These are phyloP conservation scores for Leptatherina wallacei DNA, from an alignment of 2,797 vertebrate species.

Conservation along the genomic window DNA sequence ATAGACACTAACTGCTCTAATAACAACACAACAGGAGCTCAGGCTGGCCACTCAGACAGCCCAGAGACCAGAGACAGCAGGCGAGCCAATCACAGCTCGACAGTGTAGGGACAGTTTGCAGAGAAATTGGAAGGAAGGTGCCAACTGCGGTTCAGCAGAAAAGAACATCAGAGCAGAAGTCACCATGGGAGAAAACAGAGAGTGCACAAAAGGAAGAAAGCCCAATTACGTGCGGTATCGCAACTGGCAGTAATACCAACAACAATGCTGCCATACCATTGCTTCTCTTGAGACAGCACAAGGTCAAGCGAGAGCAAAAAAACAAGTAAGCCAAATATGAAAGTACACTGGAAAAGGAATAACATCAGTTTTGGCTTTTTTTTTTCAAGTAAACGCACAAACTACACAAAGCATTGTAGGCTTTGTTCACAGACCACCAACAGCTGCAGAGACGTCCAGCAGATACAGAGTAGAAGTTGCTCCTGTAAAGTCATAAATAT, in stretches of 20 bases:
- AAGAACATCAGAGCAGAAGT: slow-evolving; percentile 74
- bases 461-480: background rate
- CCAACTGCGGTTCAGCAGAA: slow-evolving; percentile 62
- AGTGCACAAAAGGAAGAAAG: slow-evolving; percentile 56
- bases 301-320: slow-evolving; percentile 74
- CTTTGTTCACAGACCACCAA: slow-evolving; percentile 27
- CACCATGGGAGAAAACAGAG: slow-evolving; percentile 51
- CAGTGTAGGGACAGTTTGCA: slow-evolving; percentile 61
- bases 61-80: slow-evolving; percentile 57
- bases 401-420: slow-evolving; percentile 38
- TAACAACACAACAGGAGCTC: slow-evolving; percentile 71
- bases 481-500: slow-evolving; percentile 22
- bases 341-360: slow-evolving; percentile 55
- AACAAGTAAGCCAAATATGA: slow-evolving; percentile 69
- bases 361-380: slow-evolving; percentile 62
- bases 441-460: slow-evolving; percentile 29
- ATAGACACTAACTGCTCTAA: slow-evolving; percentile 73
- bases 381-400: slow-evolving; percentile 28
- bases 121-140: slow-evolving; percentile 60
- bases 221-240: slow-evolving; percentile 68
- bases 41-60: slow-evolving; percentile 61
- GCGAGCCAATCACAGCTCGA: slow-evolving; percentile 61
- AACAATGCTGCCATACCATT: slow-evolving; percentile 52
- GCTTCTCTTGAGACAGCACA: slow-evolving; percentile 53
- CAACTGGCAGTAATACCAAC: slow-evolving; percentile 64